A percentile compares a stretch with the other conserved stretches of the same genome.
phyloP scores from a whole-genome alignment of 1,140 invertebrate species.

The Pygmarrhopalites habei region DNA sequence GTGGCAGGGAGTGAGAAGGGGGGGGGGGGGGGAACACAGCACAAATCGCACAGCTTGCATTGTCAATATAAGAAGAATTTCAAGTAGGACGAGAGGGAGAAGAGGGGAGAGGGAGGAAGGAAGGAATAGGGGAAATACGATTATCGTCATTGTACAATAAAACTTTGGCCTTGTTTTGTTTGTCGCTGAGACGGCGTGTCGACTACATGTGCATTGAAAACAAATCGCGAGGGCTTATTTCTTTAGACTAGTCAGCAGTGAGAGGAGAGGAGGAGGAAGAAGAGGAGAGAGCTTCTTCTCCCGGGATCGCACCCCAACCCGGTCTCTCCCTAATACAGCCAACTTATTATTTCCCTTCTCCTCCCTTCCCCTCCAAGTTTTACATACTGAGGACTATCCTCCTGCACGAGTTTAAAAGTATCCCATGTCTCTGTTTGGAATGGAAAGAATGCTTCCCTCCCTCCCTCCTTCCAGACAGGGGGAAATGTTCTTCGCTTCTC shows the following conservation, averaged over 20 bases:
- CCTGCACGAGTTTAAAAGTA: no score
- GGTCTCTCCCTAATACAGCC: no score
- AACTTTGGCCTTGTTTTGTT: conserved; percentile 24
- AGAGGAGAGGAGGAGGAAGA: background rate
- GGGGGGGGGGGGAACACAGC: conserved; percentile 10
- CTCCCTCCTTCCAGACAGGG: no score
- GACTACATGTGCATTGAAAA: background rate
- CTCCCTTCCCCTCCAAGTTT: background rate
- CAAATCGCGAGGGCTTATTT: no score
- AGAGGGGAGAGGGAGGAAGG: conserved; percentile 10
- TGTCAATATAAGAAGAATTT: no score
- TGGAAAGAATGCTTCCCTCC: no score
- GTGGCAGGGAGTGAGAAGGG: background rate
- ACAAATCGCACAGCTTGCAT: no score
- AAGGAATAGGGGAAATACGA: conserved; percentile 27
- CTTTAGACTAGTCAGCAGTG: no score
- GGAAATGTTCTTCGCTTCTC: background rate
- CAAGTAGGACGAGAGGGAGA: conserved; percentile 3
- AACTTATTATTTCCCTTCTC: background rate
- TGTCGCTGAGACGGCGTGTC: background rate
- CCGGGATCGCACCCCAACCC: no score
- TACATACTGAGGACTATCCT: no score
- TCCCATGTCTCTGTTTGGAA: no score
- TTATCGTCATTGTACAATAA: conserved; percentile 36
- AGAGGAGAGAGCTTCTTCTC: background rate